Percentiles rank a stretch among this genome's conserved stretches.
These are phyloP conservation scores for Oreotrochilus melanogaster DNA, from an alignment of 2,113 vertebrate genomes.

Conservation along the genomic window DNA sequence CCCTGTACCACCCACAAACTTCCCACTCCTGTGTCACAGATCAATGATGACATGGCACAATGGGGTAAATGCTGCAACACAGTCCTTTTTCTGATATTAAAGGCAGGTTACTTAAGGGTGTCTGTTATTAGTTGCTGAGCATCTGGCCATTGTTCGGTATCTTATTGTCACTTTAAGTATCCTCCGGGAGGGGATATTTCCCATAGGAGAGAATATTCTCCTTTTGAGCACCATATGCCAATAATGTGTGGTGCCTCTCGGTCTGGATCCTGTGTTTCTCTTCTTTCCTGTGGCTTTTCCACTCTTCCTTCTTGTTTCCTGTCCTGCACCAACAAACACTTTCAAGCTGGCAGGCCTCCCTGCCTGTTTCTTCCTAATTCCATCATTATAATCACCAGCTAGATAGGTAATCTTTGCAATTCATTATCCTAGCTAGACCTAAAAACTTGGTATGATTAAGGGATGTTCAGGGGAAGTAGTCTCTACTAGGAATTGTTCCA, in stretches of 20 bases:
- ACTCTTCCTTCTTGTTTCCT: neutral
- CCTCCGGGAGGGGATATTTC: neutral
- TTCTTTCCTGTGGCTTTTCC: neutral
- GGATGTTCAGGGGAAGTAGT: neutral
- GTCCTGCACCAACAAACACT: neutral
- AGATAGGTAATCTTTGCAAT: neutral
- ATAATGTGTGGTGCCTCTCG: neutral
- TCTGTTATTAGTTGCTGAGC: neutral
- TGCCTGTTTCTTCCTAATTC: neutral
- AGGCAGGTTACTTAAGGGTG: neutral
- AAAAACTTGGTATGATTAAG: neutral
- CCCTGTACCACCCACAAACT: neutral
- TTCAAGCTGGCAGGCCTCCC: neutral
- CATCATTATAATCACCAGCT: neutral
- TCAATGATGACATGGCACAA: neutral
- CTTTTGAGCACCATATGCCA: neutral
- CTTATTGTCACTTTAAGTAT: neutral
- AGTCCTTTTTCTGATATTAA: neutral
- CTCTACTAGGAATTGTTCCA: neutral
- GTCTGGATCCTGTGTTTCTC: neutral
- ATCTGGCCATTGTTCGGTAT: neutral
- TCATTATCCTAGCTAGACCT: neutral
- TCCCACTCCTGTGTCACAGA: neutral
- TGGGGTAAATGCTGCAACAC: neutral
- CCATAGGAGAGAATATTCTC: neutral